phyloP scores from a whole-genome alignment of 2,113 vertebrate genomes.

The Oreochromis spilurus region DNA sequence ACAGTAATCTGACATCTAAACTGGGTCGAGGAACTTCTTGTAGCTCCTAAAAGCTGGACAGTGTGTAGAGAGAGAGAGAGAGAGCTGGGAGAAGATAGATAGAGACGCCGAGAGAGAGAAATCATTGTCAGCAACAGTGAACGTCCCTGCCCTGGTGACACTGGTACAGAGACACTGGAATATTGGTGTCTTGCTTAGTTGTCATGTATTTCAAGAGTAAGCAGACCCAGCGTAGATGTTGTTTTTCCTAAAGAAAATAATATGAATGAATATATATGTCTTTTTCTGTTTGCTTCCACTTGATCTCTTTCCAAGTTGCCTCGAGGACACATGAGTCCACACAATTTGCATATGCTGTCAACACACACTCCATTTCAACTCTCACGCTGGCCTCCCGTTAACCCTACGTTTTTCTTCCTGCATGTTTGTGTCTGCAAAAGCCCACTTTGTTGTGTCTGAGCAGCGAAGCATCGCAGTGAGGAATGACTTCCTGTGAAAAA shows the following conservation, averaged over 20 bases:
- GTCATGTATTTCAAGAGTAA: neutral
- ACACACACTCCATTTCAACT: conserved; percentile 41
- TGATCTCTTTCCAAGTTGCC: neutral
- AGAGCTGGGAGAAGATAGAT: conserved; percentile 11
- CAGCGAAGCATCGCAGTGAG: conserved; percentile 55
- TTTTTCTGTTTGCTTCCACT: conserved; percentile 13
- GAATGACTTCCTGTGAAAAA: conserved; percentile 61
- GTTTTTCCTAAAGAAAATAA: neutral
- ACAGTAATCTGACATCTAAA: conserved; percentile 58
- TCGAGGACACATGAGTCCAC: neutral
- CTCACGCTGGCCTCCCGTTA: conserved; percentile 31
- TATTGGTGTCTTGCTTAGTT: neutral
- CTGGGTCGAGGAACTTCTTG: conserved; percentile 35
- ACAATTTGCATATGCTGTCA: conserved; percentile 34
- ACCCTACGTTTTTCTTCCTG: conserved; percentile 45
- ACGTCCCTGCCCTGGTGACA: neutral
- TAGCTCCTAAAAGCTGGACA: neutral
- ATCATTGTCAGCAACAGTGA: conserved; percentile 7
- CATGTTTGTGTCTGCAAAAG: conserved; percentile 47
- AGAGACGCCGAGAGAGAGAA: neutral
- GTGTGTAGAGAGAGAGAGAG: neutral
- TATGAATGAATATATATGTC: neutral
- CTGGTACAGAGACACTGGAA: neutral
- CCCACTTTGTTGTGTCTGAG: conserved; percentile 66
- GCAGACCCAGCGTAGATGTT: neutral